A percentile compares a stretch with the other conserved stretches of the same genome.
Evolutionary conservation across 2,888 invertebrate species (phyloP).

Genomic region (Sinhomidia bicolor): DNA sequence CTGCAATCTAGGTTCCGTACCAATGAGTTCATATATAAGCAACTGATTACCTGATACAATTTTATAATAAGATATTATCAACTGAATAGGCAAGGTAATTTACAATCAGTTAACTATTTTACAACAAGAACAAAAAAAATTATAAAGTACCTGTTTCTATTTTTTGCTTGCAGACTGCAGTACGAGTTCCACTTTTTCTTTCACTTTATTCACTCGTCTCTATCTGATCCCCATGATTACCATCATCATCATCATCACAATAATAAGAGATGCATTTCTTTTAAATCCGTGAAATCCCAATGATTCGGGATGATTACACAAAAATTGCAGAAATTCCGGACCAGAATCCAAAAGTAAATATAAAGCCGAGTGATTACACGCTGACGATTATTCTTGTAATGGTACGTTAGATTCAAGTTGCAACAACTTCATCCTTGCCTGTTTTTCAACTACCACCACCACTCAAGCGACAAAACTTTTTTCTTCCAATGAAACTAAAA

Average conservation of each 20-base stretch:
- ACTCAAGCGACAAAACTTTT: background rate
- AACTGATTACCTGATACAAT: no score
- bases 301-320: background rate
- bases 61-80: no score
- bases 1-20: no score
- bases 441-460: background rate
- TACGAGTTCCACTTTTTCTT: background rate
- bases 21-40: no score
- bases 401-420: background rate
- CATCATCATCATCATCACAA: no score
- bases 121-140: no score
- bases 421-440: no score
- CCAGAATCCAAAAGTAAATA: background rate
- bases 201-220: background rate
- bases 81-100: no score
- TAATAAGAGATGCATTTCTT: no score
- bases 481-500: background rate
- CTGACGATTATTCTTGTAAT: background rate
- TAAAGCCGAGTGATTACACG: background rate
- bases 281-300: background rate
- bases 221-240: background rate
- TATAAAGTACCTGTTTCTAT: background rate
- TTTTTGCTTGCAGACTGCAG: background rate
- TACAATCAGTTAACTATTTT: no score
- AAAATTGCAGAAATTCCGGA: slow-evolving; percentile 16